These are phyloP conservation scores for Drosophila leonis DNA, from an alignment of 2,888 invertebrate genomes.

Conservation along the genomic window DNA sequence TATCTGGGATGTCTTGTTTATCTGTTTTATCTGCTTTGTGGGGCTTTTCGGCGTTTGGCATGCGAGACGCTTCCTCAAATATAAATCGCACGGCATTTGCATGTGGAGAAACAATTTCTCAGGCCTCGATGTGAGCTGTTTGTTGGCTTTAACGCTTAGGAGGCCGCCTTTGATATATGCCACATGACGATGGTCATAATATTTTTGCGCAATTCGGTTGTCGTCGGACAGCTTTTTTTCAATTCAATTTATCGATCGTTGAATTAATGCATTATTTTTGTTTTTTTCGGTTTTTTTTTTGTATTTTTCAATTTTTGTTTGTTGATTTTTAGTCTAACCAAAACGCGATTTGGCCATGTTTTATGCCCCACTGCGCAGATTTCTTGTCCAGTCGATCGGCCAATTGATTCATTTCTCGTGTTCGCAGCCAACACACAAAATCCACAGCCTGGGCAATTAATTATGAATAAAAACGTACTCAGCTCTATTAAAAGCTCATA, in stretches of 20 bases:
- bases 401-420: constrained; percentile 52
- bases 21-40: constrained; percentile 46
- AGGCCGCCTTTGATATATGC: constrained; percentile 76
- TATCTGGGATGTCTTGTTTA: constrained; percentile 49
- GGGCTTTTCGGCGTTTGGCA: constrained; percentile 47
- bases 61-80: constrained; percentile 80
- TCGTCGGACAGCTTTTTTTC: constrained; percentile 72
- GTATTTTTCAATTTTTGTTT: constrained; percentile 15
- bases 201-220: constrained; percentile 84
- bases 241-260: constrained; percentile 74
- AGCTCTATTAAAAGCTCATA: constrained; percentile 22
- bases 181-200: constrained; percentile 82
- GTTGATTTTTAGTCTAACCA: constrained; percentile 17
- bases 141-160: constrained; percentile 54
- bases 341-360: constrained; percentile 53
- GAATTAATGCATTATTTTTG: constrained; percentile 69
- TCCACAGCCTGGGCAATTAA: constrained; percentile 62
- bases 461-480: constrained; percentile 53
- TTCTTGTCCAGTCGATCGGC: constrained; percentile 21
- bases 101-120: constrained; percentile 81
- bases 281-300: constrained; percentile 9
- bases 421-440: constrained; percentile 38
- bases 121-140: constrained; percentile 51
- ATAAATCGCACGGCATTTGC: constrained; percentile 80
- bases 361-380: constrained; percentile 49